These are phyloP conservation scores for Maniola hyperantus DNA, from an alignment of 2,888 invertebrate genomes.

Conservation along the genomic window DNA sequence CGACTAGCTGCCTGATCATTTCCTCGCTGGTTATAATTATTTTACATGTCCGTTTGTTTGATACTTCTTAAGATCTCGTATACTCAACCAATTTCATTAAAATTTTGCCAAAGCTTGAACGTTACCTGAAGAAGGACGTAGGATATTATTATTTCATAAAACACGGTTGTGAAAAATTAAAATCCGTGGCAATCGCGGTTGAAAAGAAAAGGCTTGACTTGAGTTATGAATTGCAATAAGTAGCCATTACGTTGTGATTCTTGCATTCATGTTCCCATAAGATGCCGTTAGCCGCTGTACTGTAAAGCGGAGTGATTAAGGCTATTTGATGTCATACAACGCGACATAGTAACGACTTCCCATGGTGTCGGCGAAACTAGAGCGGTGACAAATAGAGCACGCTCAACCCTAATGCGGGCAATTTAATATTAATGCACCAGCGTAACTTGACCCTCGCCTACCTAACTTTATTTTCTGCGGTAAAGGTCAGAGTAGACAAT, in stretches of 20 bases:
- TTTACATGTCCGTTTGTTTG: no score
- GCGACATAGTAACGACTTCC: conserved; percentile 65
- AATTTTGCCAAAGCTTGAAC: no score
- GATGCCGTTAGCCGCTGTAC: conserved; percentile 18
- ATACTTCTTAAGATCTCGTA: no score
- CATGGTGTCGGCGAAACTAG: conserved; percentile 67
- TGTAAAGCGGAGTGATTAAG: conserved; percentile 49
- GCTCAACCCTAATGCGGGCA: conserved; percentile 59
- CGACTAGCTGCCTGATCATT: no score
- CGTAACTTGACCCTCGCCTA: conserved; percentile 49
- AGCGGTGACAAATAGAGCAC: conserved; percentile 70
- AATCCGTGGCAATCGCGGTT: no score
- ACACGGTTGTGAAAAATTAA: no score
- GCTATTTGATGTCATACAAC: conserved; percentile 53
- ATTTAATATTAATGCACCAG: conserved; percentile 61
- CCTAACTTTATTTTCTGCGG: conserved; percentile 30
- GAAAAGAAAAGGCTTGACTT: no score
- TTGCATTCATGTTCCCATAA: conserved; percentile 15
- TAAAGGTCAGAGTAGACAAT: conserved; percentile 22
- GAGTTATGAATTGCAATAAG: conserved; percentile 9
- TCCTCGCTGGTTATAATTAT: no score
- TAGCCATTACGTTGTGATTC: neutral
- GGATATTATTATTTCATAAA: no score
- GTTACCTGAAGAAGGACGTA: no score
- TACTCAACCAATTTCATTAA: no score